Evolutionary conservation across 1,140 invertebrate genomes (phyloP), one percentile per base, ranked within the genome.

Genomic region (Lepeophtheirus salmonis): DNA sequence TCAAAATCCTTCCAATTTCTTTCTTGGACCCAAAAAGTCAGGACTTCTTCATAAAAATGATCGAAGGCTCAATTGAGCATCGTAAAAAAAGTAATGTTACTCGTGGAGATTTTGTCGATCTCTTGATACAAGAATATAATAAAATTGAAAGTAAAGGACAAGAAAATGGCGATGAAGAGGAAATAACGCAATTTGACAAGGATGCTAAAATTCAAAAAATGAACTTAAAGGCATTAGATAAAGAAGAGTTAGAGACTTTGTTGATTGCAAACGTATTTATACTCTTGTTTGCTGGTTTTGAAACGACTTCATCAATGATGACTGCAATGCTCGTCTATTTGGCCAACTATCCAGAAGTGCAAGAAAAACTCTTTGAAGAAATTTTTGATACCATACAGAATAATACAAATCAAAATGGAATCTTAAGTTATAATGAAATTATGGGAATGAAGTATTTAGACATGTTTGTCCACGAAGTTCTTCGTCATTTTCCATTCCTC

Each of bases 341-440:
- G 16, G 67, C 70, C 2, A 50, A 66, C 3, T 68, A 76, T 66
- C 68, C 64, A 14, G 64, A 74, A 4, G 65, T 76, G 17, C 74
- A 76, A 64, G 66, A 71, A 13, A 71, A 68, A 60, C 49, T 76
- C 2, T 65, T 64, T 56, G 57, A 67, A 6, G 75, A 75, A 64
- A 63, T 75, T 17, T 63, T 67, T 26, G 51, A 65, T 13, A 57
- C 67, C 26, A 67, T 71, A 49, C 63, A 65, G 64, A 41, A n/a
- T n/a, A 51, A 60, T 68, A 48, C 60, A 0, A 54, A 65, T 26
- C 63, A 63, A 10, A 18, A 3, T 41, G 22, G 25, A 2, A 10
- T 24, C 2, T 50, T 57, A 23, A 2, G 2, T 10, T 57, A 57
- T 17, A 18, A 25, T 26, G 3, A 2, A 1, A 25, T 57, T 41